Base-by-base conservation (phyloP, 1,140 invertebrate species). In the Drosophila aff. region DNA sequence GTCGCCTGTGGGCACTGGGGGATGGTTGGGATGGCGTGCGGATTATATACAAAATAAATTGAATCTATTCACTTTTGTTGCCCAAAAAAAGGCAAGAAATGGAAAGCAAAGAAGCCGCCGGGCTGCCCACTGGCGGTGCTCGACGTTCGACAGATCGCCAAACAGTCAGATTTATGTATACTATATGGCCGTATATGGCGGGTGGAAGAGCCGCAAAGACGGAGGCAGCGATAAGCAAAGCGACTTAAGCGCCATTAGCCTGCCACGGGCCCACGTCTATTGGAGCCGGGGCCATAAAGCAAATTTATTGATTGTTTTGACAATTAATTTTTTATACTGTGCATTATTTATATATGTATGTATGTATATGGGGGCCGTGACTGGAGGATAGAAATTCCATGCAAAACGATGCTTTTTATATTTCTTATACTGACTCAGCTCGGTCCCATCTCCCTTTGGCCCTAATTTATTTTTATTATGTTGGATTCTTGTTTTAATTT, bases 271-370 rank as follows among this genome's bases (percentile, higher is more conserved):
- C 79, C 63, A 50, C 74, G 72, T 36, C 60, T 11, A 76, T 36
- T 53, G 55, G 74, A 72, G 61, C 41, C 61, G 46, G 38, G 79
- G 60, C 67, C 80, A 89, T 87, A 83, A 87, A 87, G 60, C 62
- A 65, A 81, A 82, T 89, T 89, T 87, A 87, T 87, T 79, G 84
- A 87, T 89, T 87, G 84, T 84, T 84, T 83, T 87, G 81, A 89
- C 84, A 87, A 87, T 84, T 89, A 87, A 79, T 62, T 84, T 87
- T 83, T 84, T 81, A 82, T 86, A 87, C 63, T 78, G 64, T 68
- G 55, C 74, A 65, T 83, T 87, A 89, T 81, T 83, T 81, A 80
- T 89, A 58, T 76, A 61, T 7, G 33, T 33, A 16, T 13, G 43
- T 36, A 16, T 26, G 4, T 26, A 33, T 18, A 31, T 18, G 15